phyloP scores from a whole-genome alignment of 1,140 invertebrate genomes.

The Lepidostoma basale region DNA sequence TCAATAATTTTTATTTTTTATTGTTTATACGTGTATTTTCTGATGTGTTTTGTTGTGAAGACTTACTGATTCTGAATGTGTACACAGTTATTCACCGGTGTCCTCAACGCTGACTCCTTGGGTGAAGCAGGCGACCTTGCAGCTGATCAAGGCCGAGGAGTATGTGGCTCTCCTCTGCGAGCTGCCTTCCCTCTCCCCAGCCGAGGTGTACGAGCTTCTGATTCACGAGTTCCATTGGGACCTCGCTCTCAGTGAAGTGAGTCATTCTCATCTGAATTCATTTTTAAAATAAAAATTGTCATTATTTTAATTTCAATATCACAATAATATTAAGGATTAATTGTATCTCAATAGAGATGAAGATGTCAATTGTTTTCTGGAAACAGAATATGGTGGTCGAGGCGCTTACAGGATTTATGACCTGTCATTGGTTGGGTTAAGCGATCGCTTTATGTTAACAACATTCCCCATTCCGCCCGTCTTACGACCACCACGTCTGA shows the following conservation, averaged over 20 bases:
- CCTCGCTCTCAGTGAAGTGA: slow-evolving; percentile 57
- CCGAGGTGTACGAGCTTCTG: slow-evolving; percentile 49
- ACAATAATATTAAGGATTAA: slow-evolving; percentile 45
- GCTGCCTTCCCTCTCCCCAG: slow-evolving; percentile 49
- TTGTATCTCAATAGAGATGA: too few species aligned
- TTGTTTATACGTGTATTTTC: too few species aligned
- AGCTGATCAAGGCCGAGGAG: slow-evolving; percentile 58
- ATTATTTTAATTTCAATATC: not conserved
- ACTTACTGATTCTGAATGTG: too few species aligned
- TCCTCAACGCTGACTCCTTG: slow-evolving; percentile 55
- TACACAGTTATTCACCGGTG: slow-evolving; percentile 28
- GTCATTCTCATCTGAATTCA: not conserved
- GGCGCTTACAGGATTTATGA: too few species aligned
- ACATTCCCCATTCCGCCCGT: too few species aligned
- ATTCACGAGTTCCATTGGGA: slow-evolving; percentile 60
- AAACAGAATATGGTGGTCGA: too few species aligned
- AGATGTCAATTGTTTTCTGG: too few species aligned
- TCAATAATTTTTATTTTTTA: not conserved
- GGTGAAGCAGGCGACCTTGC: slow-evolving; percentile 58
- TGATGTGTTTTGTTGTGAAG: too few species aligned
- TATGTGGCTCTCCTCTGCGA: slow-evolving; percentile 55
- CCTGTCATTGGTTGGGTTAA: too few species aligned
- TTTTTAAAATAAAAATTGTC: slow-evolving; percentile 6
- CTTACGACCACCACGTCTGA: too few species aligned
- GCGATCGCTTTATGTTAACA: too few species aligned